Evolutionary conservation across 2,797 vertebrate species (phyloP).

Genomic region (Meriones psammophilus): DNA sequence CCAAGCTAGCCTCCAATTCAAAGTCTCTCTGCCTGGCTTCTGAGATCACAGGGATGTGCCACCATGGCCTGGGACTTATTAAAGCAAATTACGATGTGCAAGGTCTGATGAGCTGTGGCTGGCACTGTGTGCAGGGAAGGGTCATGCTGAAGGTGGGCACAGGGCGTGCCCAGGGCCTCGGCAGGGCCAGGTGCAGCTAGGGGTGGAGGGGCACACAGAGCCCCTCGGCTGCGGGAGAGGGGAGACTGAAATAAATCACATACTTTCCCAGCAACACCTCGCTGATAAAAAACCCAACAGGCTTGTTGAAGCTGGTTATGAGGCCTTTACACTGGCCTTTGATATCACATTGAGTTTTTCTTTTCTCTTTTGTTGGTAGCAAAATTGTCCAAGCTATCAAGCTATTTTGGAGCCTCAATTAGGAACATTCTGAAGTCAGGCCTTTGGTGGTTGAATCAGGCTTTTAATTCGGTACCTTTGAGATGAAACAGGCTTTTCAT

Average conservation of each 20-base stretch:
- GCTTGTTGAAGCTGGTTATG: neutral
- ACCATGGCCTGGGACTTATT: no score
- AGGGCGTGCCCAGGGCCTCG: fast-evolving
- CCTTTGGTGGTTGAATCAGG: neutral
- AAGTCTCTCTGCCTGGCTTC: neutral
- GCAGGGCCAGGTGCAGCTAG: neutral
- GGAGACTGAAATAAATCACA: neutral
- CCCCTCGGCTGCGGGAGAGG: neutral
- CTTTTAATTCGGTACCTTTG: constrained; percentile 42
- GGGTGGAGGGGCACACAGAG: neutral
- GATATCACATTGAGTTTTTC: neutral
- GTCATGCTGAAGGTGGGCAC: fast-evolving
- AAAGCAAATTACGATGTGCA: neutral
- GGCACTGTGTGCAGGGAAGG: neutral
- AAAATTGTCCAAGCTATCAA: neutral
- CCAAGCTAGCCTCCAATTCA: neutral
- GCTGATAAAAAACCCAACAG: neutral
- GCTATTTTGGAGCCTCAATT: constrained; percentile 38
- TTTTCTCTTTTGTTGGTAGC: neutral
- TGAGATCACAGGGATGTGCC: neutral
- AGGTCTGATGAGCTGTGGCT: neutral
- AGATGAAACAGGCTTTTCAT: constrained; percentile 15
- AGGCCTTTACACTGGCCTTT: neutral
- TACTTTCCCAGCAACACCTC: neutral
- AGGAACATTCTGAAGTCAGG: neutral